Conservation (phyloP, 2,797 vertebrate species). For the Balearica regulorum region DNA sequence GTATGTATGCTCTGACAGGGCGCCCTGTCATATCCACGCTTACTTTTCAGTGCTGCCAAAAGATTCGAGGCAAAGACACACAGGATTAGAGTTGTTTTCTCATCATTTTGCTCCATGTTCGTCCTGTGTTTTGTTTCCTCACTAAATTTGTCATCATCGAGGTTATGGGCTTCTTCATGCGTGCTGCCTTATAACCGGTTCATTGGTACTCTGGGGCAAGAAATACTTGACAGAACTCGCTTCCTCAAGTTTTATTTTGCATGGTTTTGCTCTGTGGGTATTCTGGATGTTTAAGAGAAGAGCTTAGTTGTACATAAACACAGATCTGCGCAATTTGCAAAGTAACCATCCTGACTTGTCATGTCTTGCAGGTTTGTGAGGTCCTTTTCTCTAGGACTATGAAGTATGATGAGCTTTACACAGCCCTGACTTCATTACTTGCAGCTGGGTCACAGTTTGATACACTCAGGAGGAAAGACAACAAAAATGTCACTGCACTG, state of each 20-base stretch:
- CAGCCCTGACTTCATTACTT: slow-evolving; percentile 85
- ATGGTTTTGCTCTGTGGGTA: not conserved
- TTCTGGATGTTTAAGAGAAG: not conserved
- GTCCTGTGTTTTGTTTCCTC: not conserved
- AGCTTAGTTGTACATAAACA: not conserved
- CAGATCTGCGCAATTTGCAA: not conserved
- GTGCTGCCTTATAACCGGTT: not conserved
- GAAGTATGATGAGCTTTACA: slow-evolving; percentile 91
- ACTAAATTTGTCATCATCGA: not conserved
- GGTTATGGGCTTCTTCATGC: not conserved
- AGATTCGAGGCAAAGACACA: rapidly evolving
- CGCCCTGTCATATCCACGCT: not conserved
- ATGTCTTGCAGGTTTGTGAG: slow-evolving; percentile 83
- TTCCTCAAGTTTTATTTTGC: not conserved
- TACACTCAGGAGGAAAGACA: slow-evolving; percentile 88
- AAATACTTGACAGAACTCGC: not conserved
- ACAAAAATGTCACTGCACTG: slow-evolving; percentile 87
- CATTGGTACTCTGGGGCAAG: not conserved
- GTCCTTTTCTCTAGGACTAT: slow-evolving; percentile 86
- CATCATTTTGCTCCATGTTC: not conserved
- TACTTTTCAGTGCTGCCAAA: not conserved
- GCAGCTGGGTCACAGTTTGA: slow-evolving; percentile 94
- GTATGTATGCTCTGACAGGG: not conserved
- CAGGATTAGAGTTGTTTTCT: not conserved
- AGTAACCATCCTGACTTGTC: not conserved